Base-by-base conservation (phyloP, 2,888 invertebrate species). In the Cheilosia variabilis region DNA sequence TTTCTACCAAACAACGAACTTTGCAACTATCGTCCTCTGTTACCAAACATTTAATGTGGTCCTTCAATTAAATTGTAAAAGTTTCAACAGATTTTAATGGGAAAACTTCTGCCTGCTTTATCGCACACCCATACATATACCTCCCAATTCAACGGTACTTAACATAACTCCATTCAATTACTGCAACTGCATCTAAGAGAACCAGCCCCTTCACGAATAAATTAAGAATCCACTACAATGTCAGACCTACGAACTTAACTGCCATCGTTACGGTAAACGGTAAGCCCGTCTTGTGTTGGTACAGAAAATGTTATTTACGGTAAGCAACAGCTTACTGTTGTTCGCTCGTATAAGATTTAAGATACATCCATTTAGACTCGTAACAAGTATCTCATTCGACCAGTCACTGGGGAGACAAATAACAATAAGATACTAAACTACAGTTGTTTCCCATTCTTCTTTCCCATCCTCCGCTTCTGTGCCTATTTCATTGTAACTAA, bases 391-490 rank as follows among this genome's bases (percentile, higher is more conserved):
- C 57, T 24, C 45, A 57, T 53, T 34, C 63, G 43, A 34, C 65
- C 41, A 71, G 37, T 63, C 50, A 27, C 37, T 17, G 4, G 22
- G n/a, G n/a, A 31, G 43, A 55, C 27, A 15, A 41, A 68, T 55
- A 75, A 80, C 60, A 75, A 68, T 80, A 68, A 60, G 47, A 22
- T 17, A 80, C 73, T 66, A 45, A 65, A 79, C 65, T 43, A 53
- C 73, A 80, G 58, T 72, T 78, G 78, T 57, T 65, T 65, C 52
- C 72, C 52, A 19, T 53, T 45, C 4, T 27, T 68, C 24, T 34
- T 7, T 24, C 19, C 17, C 19, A 10, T 55, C 31, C 50, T 10
- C 34, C 37, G 31, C 10, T 22, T 43, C 43, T 50, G 1, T 37
- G 37, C 60, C 45, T 57, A 2, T 79, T 47, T 22, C 47, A 24